Base-by-base conservation (phyloP, 1,140 invertebrate species). In the Drosophila azteca region DNA sequence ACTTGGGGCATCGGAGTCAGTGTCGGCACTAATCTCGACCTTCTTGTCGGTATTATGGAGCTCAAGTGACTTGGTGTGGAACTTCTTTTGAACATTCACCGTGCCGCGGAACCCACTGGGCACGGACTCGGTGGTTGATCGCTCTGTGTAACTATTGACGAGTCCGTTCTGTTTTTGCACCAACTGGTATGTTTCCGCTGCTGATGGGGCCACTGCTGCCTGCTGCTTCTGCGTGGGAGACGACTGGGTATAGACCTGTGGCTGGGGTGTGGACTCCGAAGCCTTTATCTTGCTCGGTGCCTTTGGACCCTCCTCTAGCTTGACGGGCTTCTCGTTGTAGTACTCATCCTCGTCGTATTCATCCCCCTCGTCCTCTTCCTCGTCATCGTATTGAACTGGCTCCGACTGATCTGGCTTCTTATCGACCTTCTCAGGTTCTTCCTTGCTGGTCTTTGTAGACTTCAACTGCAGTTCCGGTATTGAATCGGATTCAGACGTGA, bases 341-440 rank as follows among this genome's bases (percentile, higher is more conserved):
- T 91, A 90, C 24, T 91, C 90, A 7, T 91, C 88, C 39, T 95
- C 93, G 6, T 93, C 93, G 65, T 94, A 93, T 44, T 94, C 93
- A 53, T 93, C 89, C 13, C 43, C 24, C 15, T 92, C 90, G 22
- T 93, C 92, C 31, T 93, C 93, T 44, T 92, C 90, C 31, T 92
- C 91, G 43, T 91, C 92, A 6, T 93, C 93, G 51, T 93, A 43
- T 13, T 65, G 48, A 2, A 35, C 17, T 4, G 70, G 45, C n/a
- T 74, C 70, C n/a, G 68, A 45, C 7, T 69, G 51, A 15, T 67
- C 77, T 6, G 52, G 20, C 43, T 90, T 90, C 6, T 65, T 55
- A 0, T 78, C 66, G 1, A 9, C 50, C 26, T 65, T 83, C 5
- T 57, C 58, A 7, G 8, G n/a, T 15, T 63, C 75, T 11, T 85